Conservation (phyloP, 2,797 vertebrate species). For the Esox lucius region DNA sequence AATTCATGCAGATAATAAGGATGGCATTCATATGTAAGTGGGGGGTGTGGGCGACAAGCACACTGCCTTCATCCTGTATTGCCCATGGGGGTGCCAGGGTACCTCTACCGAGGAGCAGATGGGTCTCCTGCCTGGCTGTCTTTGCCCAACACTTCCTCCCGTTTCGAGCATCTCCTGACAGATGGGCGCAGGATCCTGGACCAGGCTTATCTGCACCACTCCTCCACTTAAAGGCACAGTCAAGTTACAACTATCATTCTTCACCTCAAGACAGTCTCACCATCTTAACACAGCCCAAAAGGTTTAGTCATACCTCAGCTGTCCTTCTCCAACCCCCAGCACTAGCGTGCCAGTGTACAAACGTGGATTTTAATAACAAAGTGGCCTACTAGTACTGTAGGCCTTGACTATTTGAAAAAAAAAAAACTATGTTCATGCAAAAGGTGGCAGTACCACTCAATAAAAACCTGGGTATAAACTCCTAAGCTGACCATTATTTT, state of each 20-base stretch:
- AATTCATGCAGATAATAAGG: slow-evolving; percentile 17
- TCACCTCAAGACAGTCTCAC: slow-evolving; percentile 28
- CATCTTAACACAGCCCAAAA: neutral
- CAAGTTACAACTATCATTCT: slow-evolving; percentile 39
- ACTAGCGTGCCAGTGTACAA: slow-evolving; percentile 12
- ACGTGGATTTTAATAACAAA: neutral
- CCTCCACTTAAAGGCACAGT: slow-evolving; percentile 75
- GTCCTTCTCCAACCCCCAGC: slow-evolving; percentile 28
- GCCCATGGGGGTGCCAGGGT: slow-evolving; percentile 54
- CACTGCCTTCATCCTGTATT: slow-evolving; percentile 28
- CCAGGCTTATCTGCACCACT: slow-evolving; percentile 75
- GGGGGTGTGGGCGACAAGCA: slow-evolving; percentile 34
- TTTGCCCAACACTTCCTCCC: slow-evolving; percentile 68
- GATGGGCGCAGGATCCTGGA: slow-evolving; percentile 78
- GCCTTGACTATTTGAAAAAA: neutral
- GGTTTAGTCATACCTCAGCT: neutral
- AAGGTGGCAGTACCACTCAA: neutral
- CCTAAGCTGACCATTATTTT: neutral
- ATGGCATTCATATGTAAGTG: slow-evolving; percentile 22
- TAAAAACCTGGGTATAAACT: neutral
- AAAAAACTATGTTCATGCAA: neutral
- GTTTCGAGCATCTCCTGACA: slow-evolving; percentile 74
- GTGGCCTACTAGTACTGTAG: neutral
- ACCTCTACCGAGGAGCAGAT: slow-evolving; percentile 72
- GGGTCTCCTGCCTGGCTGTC: slow-evolving; percentile 63